Evolutionary conservation across 2,113 vertebrate species (phyloP).

Genomic region (Grantiella picta): DNA sequence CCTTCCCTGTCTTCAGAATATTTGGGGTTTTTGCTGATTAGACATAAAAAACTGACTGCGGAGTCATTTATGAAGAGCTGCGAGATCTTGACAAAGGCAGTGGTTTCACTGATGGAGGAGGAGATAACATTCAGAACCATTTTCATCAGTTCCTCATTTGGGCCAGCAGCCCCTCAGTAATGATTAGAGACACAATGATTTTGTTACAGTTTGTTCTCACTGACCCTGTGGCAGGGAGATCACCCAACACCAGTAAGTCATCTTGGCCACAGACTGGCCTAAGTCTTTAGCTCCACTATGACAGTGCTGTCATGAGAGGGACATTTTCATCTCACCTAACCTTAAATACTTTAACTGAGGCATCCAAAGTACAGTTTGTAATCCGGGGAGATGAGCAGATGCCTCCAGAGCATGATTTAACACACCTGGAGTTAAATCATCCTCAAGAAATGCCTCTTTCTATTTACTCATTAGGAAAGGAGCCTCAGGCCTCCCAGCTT

Average conservation of each 20-base stretch:
- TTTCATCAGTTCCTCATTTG: neutral
- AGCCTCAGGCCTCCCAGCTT: neutral
- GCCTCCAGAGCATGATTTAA: neutral
- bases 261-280: neutral
- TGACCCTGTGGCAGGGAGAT: neutral
- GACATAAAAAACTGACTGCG: neutral
- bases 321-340: neutral
- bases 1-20: neutral
- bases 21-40: neutral
- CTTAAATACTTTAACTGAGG: neutral
- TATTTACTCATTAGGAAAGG: neutral
- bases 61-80: neutral
- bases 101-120: neutral
- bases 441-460: neutral
- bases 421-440: neutral
- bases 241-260: neutral
- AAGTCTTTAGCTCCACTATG: neutral
- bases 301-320: neutral
- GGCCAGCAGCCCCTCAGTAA: neutral
- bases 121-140: neutral
- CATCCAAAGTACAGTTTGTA: neutral
- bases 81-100: neutral
- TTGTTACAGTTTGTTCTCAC: neutral
- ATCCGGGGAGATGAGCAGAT: neutral
- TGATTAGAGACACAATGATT: neutral